Evolutionary conservation across 2,113 vertebrate genomes (phyloP).

Genomic region (Podocnemis expansa): DNA sequence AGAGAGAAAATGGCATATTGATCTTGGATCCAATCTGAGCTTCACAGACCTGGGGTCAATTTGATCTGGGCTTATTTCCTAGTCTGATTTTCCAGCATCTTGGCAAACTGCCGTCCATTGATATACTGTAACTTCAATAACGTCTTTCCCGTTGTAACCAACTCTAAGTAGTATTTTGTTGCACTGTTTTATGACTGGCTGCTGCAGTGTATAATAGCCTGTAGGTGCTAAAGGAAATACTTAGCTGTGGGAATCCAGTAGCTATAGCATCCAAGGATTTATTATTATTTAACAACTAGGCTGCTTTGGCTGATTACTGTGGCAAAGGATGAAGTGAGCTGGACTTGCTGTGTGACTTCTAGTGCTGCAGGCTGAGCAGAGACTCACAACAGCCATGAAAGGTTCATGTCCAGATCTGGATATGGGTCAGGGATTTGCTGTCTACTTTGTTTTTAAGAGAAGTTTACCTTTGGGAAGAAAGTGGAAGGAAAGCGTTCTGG

Average conservation of each 20-base stretch:
- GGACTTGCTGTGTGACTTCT: background rate
- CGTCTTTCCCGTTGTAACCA: background rate
- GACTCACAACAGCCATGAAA: background rate
- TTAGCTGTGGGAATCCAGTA: background rate
- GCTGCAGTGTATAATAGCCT: background rate
- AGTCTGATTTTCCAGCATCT: background rate
- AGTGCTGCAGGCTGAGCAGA: background rate
- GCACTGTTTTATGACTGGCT: background rate
- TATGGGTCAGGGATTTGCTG: background rate
- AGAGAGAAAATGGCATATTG: background rate
- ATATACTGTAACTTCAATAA: background rate
- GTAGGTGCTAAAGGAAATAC: background rate
- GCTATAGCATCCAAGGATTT: background rate
- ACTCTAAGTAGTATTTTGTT: background rate
- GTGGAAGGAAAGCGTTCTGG: accelerated
- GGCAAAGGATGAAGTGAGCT: background rate
- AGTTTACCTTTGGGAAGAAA: background rate
- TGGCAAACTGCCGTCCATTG: background rate
- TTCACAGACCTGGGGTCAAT: background rate
- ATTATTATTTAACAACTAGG: too few species aligned
- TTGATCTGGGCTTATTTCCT: background rate
- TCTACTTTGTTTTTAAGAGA: background rate
- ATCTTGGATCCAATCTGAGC: background rate
- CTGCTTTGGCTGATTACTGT: background rate
- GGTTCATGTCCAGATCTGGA: accelerated